phyloP scores from a whole-genome alignment of 2,113 vertebrate genomes.

The Varanus komodoensis region DNA sequence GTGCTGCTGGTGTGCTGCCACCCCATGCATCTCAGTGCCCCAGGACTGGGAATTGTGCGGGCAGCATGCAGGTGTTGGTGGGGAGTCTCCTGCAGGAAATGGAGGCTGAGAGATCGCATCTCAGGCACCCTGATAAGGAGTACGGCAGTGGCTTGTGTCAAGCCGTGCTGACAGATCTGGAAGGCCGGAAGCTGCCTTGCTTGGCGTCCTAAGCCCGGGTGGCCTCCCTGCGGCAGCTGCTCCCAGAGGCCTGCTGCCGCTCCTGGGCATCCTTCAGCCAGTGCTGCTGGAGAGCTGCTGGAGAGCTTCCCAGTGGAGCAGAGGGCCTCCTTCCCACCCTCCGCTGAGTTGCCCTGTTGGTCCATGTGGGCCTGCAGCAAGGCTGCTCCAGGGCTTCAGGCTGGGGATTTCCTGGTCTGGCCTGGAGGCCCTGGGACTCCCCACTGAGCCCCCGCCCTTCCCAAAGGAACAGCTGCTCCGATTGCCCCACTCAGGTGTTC shows the following conservation, averaged over 20 bases:
- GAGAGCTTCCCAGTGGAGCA: not conserved
- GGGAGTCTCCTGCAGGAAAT: not conserved
- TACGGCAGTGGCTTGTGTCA: not conserved
- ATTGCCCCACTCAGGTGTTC: no score
- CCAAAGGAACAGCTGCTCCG: no score
- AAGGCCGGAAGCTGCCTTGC: not conserved
- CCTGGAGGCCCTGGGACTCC: no score
- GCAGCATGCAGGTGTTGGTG: not conserved
- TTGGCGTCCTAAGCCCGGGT: not conserved
- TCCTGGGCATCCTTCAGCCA: not conserved
- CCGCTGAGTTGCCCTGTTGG: no score
- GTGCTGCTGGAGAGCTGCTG: not conserved
- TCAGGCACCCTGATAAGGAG: no score
- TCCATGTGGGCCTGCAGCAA: no score
- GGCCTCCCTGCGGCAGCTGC: not conserved
- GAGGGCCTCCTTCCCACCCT: not conserved
- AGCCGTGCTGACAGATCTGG: not conserved
- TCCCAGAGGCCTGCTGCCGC: no score
- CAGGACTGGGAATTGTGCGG: not conserved
- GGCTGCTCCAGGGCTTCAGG: no score
- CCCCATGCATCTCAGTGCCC: no score
- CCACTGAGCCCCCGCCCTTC: not conserved
- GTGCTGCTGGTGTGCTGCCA: not conserved
- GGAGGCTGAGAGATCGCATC: no score
- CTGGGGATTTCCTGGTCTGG: no score